Evolutionary conservation across 2,113 vertebrate species (phyloP), one percentile per base, ranked within the genome.

Genomic region (Lynx canadensis): DNA sequence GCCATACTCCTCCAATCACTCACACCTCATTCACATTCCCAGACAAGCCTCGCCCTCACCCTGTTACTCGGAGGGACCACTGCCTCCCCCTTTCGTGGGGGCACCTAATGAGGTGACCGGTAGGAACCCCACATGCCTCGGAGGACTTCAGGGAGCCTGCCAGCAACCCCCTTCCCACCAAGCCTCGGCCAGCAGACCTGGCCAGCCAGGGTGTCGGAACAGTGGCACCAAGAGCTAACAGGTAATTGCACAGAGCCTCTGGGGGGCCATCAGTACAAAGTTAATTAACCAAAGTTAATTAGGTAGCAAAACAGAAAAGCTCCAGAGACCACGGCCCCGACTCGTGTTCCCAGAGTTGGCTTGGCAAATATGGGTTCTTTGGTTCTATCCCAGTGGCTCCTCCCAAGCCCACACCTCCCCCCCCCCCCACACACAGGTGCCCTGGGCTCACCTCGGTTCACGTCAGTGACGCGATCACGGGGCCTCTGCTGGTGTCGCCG

Each of bases 271-370:
- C 76, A 73, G 97, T 19, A 63, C 45, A 73, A 52, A 95, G 33
- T 95, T 97, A 97, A 96, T 98, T 97, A 96, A 97, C 78, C 81
- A 86, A 92, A 92, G 63, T 96, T 97, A 97, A 98, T 97, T 92
- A 98, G 93, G 91, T 88, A 83, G 87, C 85, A 92, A 95, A 95
- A 85, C 71, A 95, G 8, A 41, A 84, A 52, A 89, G 63, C 71
- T 84, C 88, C 18, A 10, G 87, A 83, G 92, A 92, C n/a, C 63
- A 48, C 0, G 93, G 68, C 87, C 31, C 68, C 55, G 29, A 78
- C 73, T 29, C 10, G 33, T 8, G 57, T 50, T 52, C 79, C 57
- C 36, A 21, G 83, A 84, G 38, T 65, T 57, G 48, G 55, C 31
- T 86, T 41, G 57, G 85, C 82, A 71, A 88, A 65, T 6, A 9